phyloP scores from a whole-genome alignment of 2,113 vertebrate species.

The Empidonax traillii region DNA sequence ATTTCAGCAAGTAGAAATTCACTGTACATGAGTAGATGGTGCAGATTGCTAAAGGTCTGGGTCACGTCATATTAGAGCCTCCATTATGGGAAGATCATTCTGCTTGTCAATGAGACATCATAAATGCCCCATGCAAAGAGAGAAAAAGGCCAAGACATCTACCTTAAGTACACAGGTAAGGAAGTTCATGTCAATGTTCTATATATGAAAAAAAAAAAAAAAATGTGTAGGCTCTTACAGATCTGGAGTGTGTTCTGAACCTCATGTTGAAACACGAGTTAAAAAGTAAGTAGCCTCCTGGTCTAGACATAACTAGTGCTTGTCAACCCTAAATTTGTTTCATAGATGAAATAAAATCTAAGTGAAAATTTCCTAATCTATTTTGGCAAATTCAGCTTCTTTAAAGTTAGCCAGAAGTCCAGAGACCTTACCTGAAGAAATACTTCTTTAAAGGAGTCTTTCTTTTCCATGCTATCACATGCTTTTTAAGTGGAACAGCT shows the following conservation, averaged over 20 bases:
- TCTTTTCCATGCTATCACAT: background rate
- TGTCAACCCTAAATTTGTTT: background rate
- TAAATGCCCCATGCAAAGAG: background rate
- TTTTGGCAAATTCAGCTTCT: background rate
- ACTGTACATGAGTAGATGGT: background rate
- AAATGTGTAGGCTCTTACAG: background rate
- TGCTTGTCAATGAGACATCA: background rate
- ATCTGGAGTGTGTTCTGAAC: background rate
- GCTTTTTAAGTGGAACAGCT: slow-evolving; percentile 34
- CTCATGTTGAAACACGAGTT: background rate
- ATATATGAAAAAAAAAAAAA: background rate
- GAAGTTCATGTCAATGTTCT: background rate
- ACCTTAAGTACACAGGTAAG: background rate
- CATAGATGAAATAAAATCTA: background rate
- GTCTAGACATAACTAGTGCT: background rate
- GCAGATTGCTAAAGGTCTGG: background rate
- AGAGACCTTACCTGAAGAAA: background rate
- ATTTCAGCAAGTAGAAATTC: background rate
- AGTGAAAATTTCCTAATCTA: background rate
- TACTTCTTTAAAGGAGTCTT: background rate
- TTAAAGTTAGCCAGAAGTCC: background rate
- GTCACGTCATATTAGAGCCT: background rate
- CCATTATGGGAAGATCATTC: background rate
- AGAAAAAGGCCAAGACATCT: background rate
- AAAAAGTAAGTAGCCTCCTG: background rate